phyloP scores from a whole-genome alignment of 2,113 vertebrate species.

The Typhlomys cinereus region DNA sequence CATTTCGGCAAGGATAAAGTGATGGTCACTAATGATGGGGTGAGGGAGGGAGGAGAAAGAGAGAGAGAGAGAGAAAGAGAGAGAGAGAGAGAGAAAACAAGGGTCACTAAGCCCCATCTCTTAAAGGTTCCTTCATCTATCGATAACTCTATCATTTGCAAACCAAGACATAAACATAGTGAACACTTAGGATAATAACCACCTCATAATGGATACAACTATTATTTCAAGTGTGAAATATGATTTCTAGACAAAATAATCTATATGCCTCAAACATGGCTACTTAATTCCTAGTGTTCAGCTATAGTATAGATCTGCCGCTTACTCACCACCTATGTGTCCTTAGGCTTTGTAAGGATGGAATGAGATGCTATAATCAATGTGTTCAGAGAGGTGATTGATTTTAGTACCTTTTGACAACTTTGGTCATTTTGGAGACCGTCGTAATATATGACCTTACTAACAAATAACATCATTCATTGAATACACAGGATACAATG shows the following conservation, averaged over 20 bases:
- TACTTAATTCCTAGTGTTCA: not conserved
- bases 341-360: not conserved
- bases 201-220: not conserved
- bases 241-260: not conserved
- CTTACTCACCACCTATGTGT: not conserved
- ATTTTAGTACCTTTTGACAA: not conserved
- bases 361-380: not conserved
- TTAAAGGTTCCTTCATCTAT: not conserved
- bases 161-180: not conserved
- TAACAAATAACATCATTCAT: not conserved
- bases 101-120: not conserved
- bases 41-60: not conserved
- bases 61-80: no score
- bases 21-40: no score
- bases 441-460: not conserved
- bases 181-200: not conserved
- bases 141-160: accelerated
- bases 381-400: not conserved
- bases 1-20: not conserved
- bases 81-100: not conserved
- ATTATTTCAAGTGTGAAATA: conserved; percentile 3
- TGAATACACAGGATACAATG: not conserved
- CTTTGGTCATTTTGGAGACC: not conserved
- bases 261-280: not conserved
- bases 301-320: not conserved